A percentile compares a stretch with the other conserved stretches of the same genome.
Evolutionary conservation across 2,888 invertebrate genomes (phyloP).

Genomic region (Drosophila cyrtoloma): DNA sequence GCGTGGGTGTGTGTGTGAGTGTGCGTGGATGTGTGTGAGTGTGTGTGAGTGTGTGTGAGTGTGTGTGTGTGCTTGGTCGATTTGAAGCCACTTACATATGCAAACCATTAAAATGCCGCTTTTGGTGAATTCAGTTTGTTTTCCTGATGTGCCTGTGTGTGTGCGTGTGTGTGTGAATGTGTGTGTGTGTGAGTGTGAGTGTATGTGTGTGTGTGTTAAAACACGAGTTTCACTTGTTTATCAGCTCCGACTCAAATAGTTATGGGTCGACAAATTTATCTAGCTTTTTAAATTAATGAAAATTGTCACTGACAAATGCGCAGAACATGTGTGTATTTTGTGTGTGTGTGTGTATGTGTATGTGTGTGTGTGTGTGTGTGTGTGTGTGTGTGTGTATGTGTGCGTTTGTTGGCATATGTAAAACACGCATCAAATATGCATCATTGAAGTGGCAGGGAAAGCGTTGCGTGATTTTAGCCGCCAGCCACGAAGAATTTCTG

Average conservation of each 20-base stretch:
- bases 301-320: constrained; percentile 76
- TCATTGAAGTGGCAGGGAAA: constrained; percentile 46
- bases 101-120: constrained; percentile 49
- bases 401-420: constrained; percentile 45
- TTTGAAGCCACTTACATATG: constrained; percentile 54
- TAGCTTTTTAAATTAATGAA: constrained; percentile 77
- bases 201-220: constrained; percentile 7
- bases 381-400: constrained; percentile 3
- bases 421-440: constrained; percentile 66
- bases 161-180: neutral
- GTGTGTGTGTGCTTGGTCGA: constrained; percentile 6
- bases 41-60: neutral
- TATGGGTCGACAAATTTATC: constrained; percentile 63
- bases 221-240: constrained; percentile 39
- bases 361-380: neutral
- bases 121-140: constrained; percentile 2
- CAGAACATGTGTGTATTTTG: constrained; percentile 9
- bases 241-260: constrained; percentile 44
- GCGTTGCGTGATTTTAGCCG: constrained; percentile 61
- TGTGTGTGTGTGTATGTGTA: constrained; percentile 4
- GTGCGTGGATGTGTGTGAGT: neutral
- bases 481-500: constrained; percentile 34
- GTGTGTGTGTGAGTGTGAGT: neutral
- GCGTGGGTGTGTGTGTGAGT: neutral
- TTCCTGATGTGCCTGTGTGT: neutral